Evolutionary conservation across 2,888 invertebrate species (phyloP).

Genomic region (Cephus pygmeus): DNA sequence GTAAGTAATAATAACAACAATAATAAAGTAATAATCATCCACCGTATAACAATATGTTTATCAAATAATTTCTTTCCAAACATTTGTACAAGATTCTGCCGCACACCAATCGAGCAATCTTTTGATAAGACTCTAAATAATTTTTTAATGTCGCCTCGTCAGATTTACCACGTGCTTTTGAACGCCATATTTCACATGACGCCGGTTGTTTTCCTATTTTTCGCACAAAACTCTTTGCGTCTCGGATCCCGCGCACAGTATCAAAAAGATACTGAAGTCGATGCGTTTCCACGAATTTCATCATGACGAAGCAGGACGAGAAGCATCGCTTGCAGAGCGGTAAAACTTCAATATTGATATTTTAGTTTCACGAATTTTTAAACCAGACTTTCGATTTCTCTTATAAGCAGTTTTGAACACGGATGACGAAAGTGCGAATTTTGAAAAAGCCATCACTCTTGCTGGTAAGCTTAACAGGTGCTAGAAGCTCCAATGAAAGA

Average conservation of each 20-base stretch:
- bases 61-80: neutral
- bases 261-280: neutral
- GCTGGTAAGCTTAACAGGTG: slow-evolving; percentile 4
- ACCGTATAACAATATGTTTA: neutral
- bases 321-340: neutral
- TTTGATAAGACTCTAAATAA: neutral
- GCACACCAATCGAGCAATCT: neutral
- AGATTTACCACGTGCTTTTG: neutral
- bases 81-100: neutral
- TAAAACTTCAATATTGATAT: neutral
- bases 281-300: neutral
- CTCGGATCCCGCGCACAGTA: neutral
- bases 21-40: neutral
- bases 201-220: neutral
- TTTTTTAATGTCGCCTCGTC: neutral
- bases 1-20: no score
- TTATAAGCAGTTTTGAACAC: neutral
- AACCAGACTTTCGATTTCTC: neutral
- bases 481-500: neutral
- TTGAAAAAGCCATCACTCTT: slow-evolving; percentile 12
- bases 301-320: neutral
- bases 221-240: neutral
- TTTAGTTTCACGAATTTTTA: no score
- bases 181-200: neutral
- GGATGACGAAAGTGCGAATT: neutral